These are phyloP conservation scores for Pachycephala philippinensis DNA, from an alignment of 2,113 vertebrate genomes.

Conservation along the genomic window DNA sequence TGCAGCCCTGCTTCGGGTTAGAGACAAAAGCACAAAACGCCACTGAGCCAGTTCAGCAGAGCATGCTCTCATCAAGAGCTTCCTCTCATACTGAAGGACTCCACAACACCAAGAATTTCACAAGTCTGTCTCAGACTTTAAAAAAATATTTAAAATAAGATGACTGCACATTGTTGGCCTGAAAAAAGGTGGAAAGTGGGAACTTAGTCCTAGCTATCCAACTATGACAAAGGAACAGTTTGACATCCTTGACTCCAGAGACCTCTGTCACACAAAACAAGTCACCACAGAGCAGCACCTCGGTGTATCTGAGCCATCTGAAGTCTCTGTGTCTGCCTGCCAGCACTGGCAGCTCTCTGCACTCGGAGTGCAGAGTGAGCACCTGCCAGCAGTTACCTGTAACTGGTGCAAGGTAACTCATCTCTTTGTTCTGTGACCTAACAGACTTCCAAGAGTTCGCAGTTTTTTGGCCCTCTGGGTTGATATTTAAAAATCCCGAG, in stretches of 20 bases:
- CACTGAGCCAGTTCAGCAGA: neutral
- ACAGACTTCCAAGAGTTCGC: neutral
- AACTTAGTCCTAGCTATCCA: neutral
- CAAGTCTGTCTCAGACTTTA: neutral
- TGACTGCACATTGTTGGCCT: neutral
- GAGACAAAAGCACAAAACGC: neutral
- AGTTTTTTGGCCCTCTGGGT: neutral
- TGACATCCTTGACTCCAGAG: constrained; percentile 11
- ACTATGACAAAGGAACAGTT: neutral
- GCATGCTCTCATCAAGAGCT: neutral
- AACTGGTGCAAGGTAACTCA: neutral
- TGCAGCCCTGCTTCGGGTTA: neutral
- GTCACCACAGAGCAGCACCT: neutral
- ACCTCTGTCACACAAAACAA: neutral
- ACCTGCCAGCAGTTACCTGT: neutral
- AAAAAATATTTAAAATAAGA: neutral
- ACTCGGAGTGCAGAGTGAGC: neutral
- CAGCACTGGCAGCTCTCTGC: neutral
- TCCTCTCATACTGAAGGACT: neutral
- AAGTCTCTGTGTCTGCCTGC: neutral
- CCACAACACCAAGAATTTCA: neutral
- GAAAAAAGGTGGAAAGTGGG: neutral
- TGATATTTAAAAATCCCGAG: neutral
- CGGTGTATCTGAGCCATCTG: neutral
- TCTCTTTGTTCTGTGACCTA: neutral